Percentiles rank a stretch among this genome's conserved stretches.
Evolutionary conservation across 2,888 invertebrate genomes (phyloP).

Genomic region (Polymixis lichenea): DNA sequence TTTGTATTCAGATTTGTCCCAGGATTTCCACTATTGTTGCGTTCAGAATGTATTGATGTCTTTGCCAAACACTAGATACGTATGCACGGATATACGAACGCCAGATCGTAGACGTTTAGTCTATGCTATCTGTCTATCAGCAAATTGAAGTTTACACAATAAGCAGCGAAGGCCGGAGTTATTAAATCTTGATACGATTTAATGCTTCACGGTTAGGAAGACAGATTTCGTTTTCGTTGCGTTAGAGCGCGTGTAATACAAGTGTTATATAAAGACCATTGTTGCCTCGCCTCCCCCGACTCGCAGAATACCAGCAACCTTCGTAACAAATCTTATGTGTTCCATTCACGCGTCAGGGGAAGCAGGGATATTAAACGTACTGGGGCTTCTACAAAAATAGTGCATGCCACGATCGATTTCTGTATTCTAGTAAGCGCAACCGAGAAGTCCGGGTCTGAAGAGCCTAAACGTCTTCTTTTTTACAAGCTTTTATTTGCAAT

Average conservation of each 20-base stretch:
- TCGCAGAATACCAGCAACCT: constrained; percentile 66
- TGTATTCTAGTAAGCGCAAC: constrained; percentile 12
- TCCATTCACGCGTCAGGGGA: constrained; percentile 56
- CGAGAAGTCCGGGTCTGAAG: not conserved
- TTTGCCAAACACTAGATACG: constrained; percentile 44
- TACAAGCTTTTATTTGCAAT: too few relatives aligned
- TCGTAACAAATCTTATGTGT: constrained; percentile 73
- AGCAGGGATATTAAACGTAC: constrained; percentile 61
- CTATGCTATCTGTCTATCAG: constrained; percentile 34
- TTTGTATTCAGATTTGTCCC: constrained; percentile 15
- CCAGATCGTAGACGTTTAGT: constrained; percentile 20
- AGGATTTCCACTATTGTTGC: constrained; percentile 26
- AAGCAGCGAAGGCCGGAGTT: constrained; percentile 68
- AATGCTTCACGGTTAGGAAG: constrained; percentile 78
- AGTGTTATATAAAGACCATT: constrained; percentile 82
- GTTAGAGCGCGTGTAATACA: constrained; percentile 73
- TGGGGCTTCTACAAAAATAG: constrained; percentile 31
- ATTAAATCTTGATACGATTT: constrained; percentile 76
- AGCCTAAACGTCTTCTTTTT: not conserved
- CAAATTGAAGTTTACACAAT: constrained; percentile 69
- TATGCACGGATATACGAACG: not conserved
- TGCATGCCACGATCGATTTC: constrained; percentile 9
- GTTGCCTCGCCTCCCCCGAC: constrained; percentile 71
- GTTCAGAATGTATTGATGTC: constrained; percentile 6
- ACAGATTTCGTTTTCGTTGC: constrained; percentile 79